phyloP scores from a whole-genome alignment of 1,140 invertebrate species.

The Chrysoperla carnea region DNA sequence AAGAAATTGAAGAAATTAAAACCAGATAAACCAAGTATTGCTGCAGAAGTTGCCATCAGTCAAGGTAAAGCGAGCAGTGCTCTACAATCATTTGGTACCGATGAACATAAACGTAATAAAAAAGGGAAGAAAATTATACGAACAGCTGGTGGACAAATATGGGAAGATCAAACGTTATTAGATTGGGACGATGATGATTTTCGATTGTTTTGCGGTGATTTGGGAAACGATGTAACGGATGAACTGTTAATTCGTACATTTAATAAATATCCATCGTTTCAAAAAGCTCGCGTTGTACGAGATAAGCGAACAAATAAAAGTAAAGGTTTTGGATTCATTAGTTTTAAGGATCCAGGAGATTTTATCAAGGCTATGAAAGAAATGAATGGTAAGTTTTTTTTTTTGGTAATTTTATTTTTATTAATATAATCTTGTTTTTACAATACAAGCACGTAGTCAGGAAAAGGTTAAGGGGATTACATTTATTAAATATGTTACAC shows the following conservation, averaged over 20 bases:
- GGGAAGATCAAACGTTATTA: slow-evolving; percentile 80
- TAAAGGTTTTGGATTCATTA: slow-evolving; percentile 98
- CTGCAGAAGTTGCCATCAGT: slow-evolving; percentile 26
- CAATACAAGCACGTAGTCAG: too few relatives aligned
- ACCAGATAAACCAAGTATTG: slow-evolving; percentile 35
- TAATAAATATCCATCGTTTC: slow-evolving; percentile 87
- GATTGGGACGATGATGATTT: slow-evolving; percentile 98
- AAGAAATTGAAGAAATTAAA: slow-evolving; percentile 46
- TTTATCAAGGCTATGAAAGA: slow-evolving; percentile 98
- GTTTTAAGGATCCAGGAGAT: slow-evolving; percentile 94
- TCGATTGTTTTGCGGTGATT: slow-evolving; percentile 94
- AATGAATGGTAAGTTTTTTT: slow-evolving; percentile 63
- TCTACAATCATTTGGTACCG: slow-evolving; percentile 26
- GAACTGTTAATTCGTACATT: slow-evolving; percentile 86
- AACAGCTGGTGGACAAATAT: slow-evolving; percentile 79
- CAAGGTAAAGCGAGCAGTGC: slow-evolving; percentile 36
- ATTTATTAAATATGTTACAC: too few relatives aligned
- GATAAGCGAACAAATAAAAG: slow-evolving; percentile 97
- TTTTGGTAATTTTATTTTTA: slow-evolving; percentile 5
- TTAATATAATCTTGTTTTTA: neutral
- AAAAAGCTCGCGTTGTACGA: slow-evolving; percentile 85
- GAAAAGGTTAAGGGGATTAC: too few relatives aligned
- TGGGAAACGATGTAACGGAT: slow-evolving; percentile 98
- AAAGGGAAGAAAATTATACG: slow-evolving; percentile 59
- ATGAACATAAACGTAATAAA: slow-evolving; percentile 23